These are phyloP conservation scores for Conger conger DNA, from an alignment of 2,113 vertebrate genomes.

Conservation along the genomic window DNA sequence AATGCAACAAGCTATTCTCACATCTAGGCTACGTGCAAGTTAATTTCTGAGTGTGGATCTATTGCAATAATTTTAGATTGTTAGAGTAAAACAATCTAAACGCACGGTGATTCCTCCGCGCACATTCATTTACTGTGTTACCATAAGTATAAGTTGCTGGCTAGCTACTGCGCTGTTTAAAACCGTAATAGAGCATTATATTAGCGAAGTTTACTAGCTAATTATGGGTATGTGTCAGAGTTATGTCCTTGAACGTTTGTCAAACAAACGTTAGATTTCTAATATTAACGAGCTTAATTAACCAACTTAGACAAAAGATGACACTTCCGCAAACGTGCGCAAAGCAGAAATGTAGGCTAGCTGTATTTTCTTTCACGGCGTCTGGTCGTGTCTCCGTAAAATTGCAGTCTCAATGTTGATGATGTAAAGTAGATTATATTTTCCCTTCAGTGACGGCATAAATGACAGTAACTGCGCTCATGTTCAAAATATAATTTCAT, in stretches of 20 bases:
- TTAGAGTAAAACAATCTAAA: background rate
- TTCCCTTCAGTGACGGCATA: background rate
- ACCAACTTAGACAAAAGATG: background rate
- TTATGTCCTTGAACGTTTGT: too few species aligned
- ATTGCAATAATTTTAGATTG: too few species aligned
- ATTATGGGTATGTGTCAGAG: too few species aligned
- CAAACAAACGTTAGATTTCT: background rate
- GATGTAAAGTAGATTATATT: background rate
- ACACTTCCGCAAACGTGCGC: slow-evolving; percentile 29
- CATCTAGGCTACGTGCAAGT: too few species aligned
- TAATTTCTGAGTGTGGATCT: too few species aligned
- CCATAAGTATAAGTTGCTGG: background rate
- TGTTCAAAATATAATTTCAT: too few species aligned
- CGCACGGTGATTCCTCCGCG: background rate
- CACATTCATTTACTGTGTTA: background rate
- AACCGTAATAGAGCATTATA: background rate
- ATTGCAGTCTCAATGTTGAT: background rate
- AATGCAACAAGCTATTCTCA: too few species aligned
- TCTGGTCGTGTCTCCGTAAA: background rate
- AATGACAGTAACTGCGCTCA: background rate
- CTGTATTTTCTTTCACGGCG: background rate
- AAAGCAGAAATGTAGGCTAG: background rate
- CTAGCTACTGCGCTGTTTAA: background rate
- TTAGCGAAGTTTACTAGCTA: background rate
- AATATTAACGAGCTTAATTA: background rate